Conservation (phyloP, 2,797 vertebrate genomes). For the Pangasius macronema region DNA sequence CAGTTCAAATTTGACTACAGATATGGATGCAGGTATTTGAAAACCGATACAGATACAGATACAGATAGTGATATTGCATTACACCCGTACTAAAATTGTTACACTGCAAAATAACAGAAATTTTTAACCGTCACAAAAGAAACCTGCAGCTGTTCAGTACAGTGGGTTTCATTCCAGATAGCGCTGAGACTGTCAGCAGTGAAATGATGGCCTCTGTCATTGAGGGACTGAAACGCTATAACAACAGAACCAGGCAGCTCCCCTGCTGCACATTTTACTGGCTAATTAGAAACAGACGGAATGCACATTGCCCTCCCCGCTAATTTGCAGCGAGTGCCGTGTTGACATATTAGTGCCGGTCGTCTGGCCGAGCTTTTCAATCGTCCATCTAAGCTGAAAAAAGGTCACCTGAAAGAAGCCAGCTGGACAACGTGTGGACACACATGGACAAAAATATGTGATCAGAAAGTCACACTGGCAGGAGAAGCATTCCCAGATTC, state of each 20-base stretch:
- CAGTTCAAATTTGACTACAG: neutral
- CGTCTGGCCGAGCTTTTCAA: slow-evolving; percentile 58
- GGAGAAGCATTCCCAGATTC: slow-evolving; percentile 56
- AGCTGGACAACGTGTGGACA: slow-evolving; percentile 42
- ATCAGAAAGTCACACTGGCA: slow-evolving; percentile 57
- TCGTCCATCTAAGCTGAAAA: slow-evolving; percentile 41
- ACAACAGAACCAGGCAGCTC: slow-evolving; percentile 64
- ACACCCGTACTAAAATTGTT: neutral
- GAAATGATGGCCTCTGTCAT: slow-evolving; percentile 2
- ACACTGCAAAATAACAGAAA: neutral
- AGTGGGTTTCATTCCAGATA: slow-evolving; percentile 17
- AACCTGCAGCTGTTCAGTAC: slow-evolving; percentile 3
- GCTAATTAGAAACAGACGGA: slow-evolving; percentile 78
- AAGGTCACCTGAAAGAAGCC: slow-evolving; percentile 50
- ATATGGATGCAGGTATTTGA: neutral
- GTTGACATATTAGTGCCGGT: slow-evolving; percentile 63
- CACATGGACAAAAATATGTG: slow-evolving; percentile 41
- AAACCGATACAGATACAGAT: neutral
- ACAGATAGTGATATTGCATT: neutral
- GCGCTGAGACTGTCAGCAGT: neutral
- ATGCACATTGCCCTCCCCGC: slow-evolving; percentile 65
- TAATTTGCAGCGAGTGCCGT: slow-evolving; percentile 51
- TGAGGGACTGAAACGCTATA: slow-evolving; percentile 16
- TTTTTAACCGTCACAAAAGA: neutral
- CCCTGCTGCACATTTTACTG: slow-evolving; percentile 70